Evolutionary conservation across 2,797 vertebrate genomes (phyloP).

Genomic region (Triplophysa yarkandensis): DNA sequence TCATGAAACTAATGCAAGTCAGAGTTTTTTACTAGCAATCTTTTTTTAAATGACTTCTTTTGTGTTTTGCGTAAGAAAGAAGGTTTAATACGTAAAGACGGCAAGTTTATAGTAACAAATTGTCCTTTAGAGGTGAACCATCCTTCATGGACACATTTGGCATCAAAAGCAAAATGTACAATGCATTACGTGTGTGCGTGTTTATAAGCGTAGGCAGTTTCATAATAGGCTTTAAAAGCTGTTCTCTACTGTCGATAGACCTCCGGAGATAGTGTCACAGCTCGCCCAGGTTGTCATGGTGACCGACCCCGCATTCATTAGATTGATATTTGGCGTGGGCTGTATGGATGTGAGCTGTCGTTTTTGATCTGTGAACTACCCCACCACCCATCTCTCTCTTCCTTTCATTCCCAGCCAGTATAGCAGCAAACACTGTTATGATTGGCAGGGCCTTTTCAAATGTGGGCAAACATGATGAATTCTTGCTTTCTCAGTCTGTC

Average conservation of each 20-base stretch:
- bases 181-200: constrained; percentile 10
- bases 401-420: constrained; percentile 58
- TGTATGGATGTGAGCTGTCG: constrained; percentile 46
- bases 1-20: too few relatives aligned
- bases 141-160: constrained; percentile 19
- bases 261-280: constrained; percentile 41
- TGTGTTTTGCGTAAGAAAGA: too few relatives aligned
- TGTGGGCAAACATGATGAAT: constrained; percentile 40
- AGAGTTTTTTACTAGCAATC: too few relatives aligned
- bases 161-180: not conserved
- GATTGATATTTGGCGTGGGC: constrained; percentile 60
- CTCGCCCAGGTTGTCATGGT: constrained; percentile 49
- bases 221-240: constrained; percentile 41
- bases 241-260: constrained; percentile 33
- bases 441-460: constrained; percentile 56
- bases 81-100: too few relatives aligned
- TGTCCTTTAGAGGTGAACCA: too few relatives aligned
- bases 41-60: too few relatives aligned
- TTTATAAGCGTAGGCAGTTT: constrained; percentile 33
- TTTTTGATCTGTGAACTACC: constrained; percentile 36
- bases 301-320: constrained; percentile 56
- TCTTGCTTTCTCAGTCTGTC: constrained; percentile 4
- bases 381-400: constrained; percentile 17
- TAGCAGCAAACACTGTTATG: constrained; percentile 50
- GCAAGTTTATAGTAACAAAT: too few relatives aligned